A percentile compares a stretch with the other conserved stretches of the same genome.
These are phyloP conservation scores for Xylota sylvarum DNA, from an alignment of 2,888 invertebrate genomes.

Conservation along the genomic window DNA sequence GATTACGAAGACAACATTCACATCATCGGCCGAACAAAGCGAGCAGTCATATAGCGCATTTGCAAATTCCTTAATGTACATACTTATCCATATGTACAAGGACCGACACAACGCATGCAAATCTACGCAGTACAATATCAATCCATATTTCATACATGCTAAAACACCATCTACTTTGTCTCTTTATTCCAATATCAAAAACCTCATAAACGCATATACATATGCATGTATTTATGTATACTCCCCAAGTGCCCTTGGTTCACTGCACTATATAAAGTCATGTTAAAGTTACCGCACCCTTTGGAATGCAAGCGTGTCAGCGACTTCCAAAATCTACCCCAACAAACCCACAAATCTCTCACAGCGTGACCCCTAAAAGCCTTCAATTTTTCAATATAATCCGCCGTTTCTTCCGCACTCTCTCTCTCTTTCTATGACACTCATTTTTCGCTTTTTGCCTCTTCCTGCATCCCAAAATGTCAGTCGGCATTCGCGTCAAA, in stretches of 20 bases:
- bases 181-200: too few species aligned
- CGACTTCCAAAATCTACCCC: slow-evolving; percentile 26
- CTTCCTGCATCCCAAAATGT: slow-evolving; percentile 47
- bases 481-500: slow-evolving; percentile 31
- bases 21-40: too few species aligned
- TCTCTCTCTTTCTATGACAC: slow-evolving; percentile 67
- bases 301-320: slow-evolving; percentile 24
- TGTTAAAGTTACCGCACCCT: not conserved
- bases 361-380: slow-evolving; percentile 31
- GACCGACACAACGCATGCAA: too few species aligned
- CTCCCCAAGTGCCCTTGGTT: not conserved
- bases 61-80: too few species aligned
- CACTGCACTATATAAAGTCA: not conserved
- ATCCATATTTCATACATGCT: too few species aligned
- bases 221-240: too few species aligned
- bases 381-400: slow-evolving; percentile 44
- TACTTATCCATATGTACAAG: too few species aligned
- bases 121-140: too few species aligned
- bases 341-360: slow-evolving; percentile 26
- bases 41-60: too few species aligned
- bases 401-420: slow-evolving; percentile 77
- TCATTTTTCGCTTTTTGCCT: slow-evolving; percentile 38
- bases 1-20: too few species aligned
- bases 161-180: too few species aligned
- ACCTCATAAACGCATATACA: too few species aligned